phyloP scores from a whole-genome alignment of 2,797 vertebrate species.

The Stomatorhinus walkeri region DNA sequence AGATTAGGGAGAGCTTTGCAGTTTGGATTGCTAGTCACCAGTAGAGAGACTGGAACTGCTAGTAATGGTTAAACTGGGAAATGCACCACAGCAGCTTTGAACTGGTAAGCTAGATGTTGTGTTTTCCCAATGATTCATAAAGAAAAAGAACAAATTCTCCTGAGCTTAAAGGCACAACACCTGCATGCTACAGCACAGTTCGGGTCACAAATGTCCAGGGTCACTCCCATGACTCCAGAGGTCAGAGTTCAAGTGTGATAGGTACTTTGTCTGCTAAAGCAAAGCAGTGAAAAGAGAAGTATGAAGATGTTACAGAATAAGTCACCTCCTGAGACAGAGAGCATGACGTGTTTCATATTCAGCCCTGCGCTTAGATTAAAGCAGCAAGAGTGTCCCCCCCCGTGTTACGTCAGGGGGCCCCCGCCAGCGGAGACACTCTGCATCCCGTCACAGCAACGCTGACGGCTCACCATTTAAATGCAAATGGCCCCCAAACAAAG shows the following conservation, averaged over 20 bases:
- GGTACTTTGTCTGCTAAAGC: not conserved
- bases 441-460: not conserved
- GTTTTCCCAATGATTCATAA: not conserved
- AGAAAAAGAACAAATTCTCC: not conserved
- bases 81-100: not conserved
- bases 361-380: not conserved
- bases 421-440: not conserved
- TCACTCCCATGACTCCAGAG: not conserved
- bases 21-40: not conserved
- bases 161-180: not conserved
- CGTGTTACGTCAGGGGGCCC: not conserved
- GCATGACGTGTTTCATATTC: not conserved
- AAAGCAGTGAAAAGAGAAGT: not conserved
- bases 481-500: constrained; percentile 27
- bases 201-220: not conserved
- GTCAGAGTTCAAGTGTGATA: not conserved
- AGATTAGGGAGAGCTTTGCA: not conserved
- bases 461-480: constrained; percentile 20
- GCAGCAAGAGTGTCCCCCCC: not conserved
- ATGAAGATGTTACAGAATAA: not conserved
- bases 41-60: not conserved
- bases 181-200: not conserved
- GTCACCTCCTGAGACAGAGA: not conserved
- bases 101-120: not conserved
- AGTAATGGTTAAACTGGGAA: not conserved